Evolutionary conservation across 2,113 vertebrate genomes (phyloP).

Genomic region (Grus americana): DNA sequence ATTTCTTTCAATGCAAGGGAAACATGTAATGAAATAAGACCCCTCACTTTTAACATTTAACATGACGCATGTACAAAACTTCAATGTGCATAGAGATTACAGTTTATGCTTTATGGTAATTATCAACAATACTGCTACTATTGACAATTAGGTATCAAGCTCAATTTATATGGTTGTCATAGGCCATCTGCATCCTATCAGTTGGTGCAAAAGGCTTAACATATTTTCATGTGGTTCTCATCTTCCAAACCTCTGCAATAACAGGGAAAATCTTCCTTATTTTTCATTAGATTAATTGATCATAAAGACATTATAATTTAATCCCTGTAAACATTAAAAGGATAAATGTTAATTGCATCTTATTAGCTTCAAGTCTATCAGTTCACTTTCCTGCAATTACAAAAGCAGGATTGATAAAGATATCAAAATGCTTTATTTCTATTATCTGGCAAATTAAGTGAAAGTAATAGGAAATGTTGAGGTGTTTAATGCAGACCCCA

Average conservation of each 20-base stretch:
- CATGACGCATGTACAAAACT: background rate
- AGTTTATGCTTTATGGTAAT: background rate
- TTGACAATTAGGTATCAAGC: background rate
- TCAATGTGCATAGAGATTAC: background rate
- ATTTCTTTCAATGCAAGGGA: background rate
- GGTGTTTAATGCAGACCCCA: background rate
- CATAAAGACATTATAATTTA: slow-evolving; percentile 12
- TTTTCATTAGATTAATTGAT: slow-evolving; percentile 27
- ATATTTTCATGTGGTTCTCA: background rate
- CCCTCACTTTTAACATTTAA: background rate
- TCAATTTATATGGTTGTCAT: background rate
- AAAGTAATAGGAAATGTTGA: background rate
- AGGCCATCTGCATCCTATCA: background rate
- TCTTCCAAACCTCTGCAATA: background rate
- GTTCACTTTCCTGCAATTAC: background rate
- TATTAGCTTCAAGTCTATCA: background rate
- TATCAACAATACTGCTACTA: background rate
- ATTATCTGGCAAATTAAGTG: background rate
- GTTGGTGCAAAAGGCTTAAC: background rate
- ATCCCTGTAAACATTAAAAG: background rate
- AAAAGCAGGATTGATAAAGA: background rate
- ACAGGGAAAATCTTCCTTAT: background rate
- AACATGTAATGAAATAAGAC: background rate
- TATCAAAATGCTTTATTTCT: background rate
- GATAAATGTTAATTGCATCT: background rate